Percentiles rank a stretch among this genome's conserved stretches.
Conservation (phyloP, 2,888 invertebrate species). For the Venusia cambrica region DNA sequence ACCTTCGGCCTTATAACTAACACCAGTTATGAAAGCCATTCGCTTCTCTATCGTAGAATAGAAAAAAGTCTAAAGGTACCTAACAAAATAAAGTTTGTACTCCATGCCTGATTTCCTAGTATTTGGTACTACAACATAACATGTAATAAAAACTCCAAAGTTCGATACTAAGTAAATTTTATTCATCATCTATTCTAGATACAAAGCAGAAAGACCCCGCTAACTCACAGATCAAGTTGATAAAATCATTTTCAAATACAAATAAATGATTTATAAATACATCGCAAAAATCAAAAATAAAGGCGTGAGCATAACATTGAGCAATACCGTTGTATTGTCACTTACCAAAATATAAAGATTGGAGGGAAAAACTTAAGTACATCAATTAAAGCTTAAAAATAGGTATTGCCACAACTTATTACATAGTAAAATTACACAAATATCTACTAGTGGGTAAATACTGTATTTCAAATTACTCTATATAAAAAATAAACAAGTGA, state of each 20-base stretch:
- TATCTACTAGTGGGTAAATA: conserved; percentile 23
- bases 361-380: conserved; percentile 37
- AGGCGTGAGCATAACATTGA: conserved; percentile 70
- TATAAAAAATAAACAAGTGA: neutral
- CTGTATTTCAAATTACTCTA: too few species aligned
- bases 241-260: conserved; percentile 38
- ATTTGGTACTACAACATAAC: too few species aligned
- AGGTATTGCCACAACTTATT: conserved; percentile 61
- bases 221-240: conserved; percentile 57
- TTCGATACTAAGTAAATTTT: conserved; percentile 74
- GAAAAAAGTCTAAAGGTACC: too few species aligned
- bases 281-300: conserved; percentile 47
- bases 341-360: conserved; percentile 43
- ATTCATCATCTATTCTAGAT: conserved; percentile 70
- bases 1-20: too few species aligned
- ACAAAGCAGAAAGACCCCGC: conserved; percentile 56
- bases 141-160: conserved; percentile 39
- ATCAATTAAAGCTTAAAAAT: conserved; percentile 58
- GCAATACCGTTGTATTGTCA: conserved; percentile 74
- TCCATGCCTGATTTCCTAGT: too few species aligned
- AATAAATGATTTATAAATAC: conserved; percentile 36
- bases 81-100: too few species aligned
- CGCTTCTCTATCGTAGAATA: too few species aligned
- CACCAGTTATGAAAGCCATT: too few species aligned
- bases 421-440: conserved; percentile 27